Conservation (phyloP, 2,797 vertebrate species). For the Scyliorhinus canicula region DNA sequence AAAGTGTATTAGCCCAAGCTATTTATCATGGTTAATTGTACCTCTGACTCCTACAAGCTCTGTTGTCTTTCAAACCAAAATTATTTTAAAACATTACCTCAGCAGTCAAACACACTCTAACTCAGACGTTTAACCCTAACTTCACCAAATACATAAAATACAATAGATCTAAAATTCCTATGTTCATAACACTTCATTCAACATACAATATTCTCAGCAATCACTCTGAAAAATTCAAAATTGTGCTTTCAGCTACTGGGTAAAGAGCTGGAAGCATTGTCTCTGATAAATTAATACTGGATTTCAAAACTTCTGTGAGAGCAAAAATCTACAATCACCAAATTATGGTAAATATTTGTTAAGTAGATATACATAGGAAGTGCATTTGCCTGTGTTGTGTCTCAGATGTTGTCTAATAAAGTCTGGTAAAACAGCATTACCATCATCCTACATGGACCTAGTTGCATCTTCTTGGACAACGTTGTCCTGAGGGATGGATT, state of each 20-base stretch:
- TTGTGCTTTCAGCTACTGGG: not conserved
- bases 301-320: not conserved
- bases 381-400: not conserved
- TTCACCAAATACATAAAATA: too few species aligned
- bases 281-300: not conserved
- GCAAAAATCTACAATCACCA: not conserved
- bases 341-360: not conserved
- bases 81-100: too few species aligned
- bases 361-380: not conserved
- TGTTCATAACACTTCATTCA: too few species aligned
- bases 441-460: not conserved
- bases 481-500: not conserved
- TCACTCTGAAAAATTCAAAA: not conserved
- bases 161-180: too few species aligned
- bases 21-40: too few species aligned
- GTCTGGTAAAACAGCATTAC: not conserved
- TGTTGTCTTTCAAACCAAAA: too few species aligned
- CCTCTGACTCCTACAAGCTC: too few species aligned
- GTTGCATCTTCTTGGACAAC: not conserved
- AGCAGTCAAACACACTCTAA: too few species aligned
- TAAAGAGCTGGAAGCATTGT: not conserved
- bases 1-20: too few species aligned
- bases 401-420: not conserved
- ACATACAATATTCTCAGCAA: not conserved
- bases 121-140: too few species aligned